Percentiles rank a stretch among this genome's conserved stretches.
Conservation (phyloP, 2,797 vertebrate species). For the Neosalanx taihuensis region DNA sequence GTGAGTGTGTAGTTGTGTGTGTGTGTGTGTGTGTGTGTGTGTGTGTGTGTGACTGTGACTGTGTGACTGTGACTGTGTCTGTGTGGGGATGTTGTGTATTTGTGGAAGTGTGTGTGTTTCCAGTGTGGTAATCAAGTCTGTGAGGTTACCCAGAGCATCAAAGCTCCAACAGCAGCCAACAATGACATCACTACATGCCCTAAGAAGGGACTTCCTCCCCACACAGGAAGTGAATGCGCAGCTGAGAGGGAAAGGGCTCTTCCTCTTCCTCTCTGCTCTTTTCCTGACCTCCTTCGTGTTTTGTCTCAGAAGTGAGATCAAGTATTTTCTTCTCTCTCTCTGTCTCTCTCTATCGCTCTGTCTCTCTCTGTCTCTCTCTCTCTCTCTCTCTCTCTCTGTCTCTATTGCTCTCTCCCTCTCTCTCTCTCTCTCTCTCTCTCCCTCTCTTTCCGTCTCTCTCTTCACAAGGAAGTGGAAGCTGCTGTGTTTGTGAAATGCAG, state of each 20-base stretch:
- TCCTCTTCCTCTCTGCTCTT: slow-evolving; percentile 46
- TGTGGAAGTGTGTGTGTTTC: slow-evolving; percentile 52
- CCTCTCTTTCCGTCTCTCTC: background rate
- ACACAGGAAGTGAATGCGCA: slow-evolving; percentile 82
- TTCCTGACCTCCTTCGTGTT: slow-evolving; percentile 63
- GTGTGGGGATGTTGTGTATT: background rate
- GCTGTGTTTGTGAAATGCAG: slow-evolving; percentile 67
- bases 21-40: slow-evolving; percentile 11
- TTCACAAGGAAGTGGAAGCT: slow-evolving; percentile 57
- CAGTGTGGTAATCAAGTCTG: slow-evolving; percentile 72
- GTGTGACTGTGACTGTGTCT: slow-evolving; percentile 47
- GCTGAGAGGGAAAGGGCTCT: slow-evolving; percentile 88
- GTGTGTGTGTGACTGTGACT: background rate
- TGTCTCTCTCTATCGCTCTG: slow-evolving; percentile 13
- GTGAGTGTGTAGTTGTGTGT: slow-evolving; percentile 33
- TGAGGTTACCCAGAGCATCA: slow-evolving; percentile 70
- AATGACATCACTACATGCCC: slow-evolving; percentile 80
- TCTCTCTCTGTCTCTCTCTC: slow-evolving; percentile 2
- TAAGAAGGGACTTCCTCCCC: slow-evolving; percentile 78
- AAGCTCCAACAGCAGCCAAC: slow-evolving; percentile 67
- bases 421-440: slow-evolving; percentile 2
- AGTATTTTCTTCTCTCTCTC: slow-evolving; percentile 25
- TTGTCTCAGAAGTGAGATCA: slow-evolving; percentile 62
- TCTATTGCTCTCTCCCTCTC: no score
- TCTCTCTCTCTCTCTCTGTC: background rate